Conservation (phyloP, 2,888 invertebrate genomes). For the Slavum lentiscoides region DNA sequence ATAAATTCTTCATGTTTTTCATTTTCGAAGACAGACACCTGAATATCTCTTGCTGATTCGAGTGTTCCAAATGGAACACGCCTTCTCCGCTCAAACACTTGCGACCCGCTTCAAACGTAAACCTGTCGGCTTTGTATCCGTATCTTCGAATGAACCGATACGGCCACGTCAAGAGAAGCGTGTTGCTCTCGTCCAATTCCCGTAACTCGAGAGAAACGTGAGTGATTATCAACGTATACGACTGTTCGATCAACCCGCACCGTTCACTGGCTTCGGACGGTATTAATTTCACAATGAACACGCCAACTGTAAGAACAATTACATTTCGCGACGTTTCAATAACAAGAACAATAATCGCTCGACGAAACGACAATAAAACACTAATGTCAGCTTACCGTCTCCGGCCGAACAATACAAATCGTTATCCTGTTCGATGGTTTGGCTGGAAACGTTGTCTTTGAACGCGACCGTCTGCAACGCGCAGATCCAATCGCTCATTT, state of each 20-base stretch:
- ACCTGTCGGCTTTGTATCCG: conserved; percentile 83
- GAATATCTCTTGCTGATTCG: conserved; percentile 80
- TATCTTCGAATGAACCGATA: conserved; percentile 81
- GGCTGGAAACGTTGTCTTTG: conserved; percentile 68
- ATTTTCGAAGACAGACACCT: conserved; percentile 80
- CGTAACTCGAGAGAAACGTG: conserved; percentile 75
- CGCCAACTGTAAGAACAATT: conserved; percentile 61
- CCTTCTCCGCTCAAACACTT: conserved; percentile 87
- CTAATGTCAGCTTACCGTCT: conserved; percentile 62
- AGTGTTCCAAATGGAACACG: conserved; percentile 77
- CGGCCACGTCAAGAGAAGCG: conserved; percentile 76
- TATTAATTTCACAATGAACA: conserved; percentile 77
- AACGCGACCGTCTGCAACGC: conserved; percentile 82
- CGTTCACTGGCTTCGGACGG: conserved; percentile 78
- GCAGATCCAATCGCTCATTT: conserved; percentile 76
- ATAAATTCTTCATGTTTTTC: conserved; percentile 83
- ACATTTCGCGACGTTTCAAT: too few species aligned
- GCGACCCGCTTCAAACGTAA: conserved; percentile 84
- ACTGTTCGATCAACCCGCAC: conserved; percentile 73
- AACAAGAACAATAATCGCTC: too few species aligned
- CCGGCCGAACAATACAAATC: conserved; percentile 85
- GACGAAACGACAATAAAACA: too few species aligned
- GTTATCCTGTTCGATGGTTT: conserved; percentile 80
- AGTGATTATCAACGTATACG: conserved; percentile 75
- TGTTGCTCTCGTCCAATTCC: conserved; percentile 67